Evolutionary conservation across 2,888 invertebrate genomes (phyloP), one percentile per base, ranked within the genome.

Genomic region (Encarsia formosa): DNA sequence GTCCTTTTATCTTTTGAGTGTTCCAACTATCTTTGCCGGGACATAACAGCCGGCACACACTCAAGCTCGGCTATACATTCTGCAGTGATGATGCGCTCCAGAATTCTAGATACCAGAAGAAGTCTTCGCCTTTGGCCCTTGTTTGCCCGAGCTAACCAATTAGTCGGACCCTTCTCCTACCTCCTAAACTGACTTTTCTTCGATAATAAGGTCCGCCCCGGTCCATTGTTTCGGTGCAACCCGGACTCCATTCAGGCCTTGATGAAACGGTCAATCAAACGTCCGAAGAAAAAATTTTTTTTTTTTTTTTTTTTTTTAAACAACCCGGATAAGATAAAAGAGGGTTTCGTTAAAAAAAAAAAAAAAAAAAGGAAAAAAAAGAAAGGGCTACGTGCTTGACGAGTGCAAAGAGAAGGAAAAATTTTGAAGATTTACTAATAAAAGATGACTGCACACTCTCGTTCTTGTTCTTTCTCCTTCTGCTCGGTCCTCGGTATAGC

Each of bases 121-220:
- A 50, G 66, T 64, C 65, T 65, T 60, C 60, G 46, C 55, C 56
- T 59, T 57, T n/a, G n/a, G n/a, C 51, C 43, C 39, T 31, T 26
- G 22, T 31, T 5, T 52, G 32, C 64, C 64, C 62, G 65, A 63
- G 63, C 63, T 63, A 65, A 69, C 70, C 72, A 72, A 73, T 72
- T 73, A 73, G 72, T 69, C 70, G 61, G n/a, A n/a, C n/a, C 65
- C 67, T 69, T 70, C 71, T 70, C 68, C 66, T 65, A 64, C 61
- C 50, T 44, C 42, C 50, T 43, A 53, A 47, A 43, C 49, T 45
- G 41, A 43, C 40, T 43, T 40, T 45, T 13, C 41, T 40, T 5
- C 37, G 4, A 13, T 15, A 26, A 18, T 4, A 18, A 37, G 32
- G 19, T 38, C 39, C 24, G 32, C 24, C 15, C 34, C 19, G 8